Base-by-base conservation (phyloP, 2,888 invertebrate genomes). In the Anaspis maculata region DNA sequence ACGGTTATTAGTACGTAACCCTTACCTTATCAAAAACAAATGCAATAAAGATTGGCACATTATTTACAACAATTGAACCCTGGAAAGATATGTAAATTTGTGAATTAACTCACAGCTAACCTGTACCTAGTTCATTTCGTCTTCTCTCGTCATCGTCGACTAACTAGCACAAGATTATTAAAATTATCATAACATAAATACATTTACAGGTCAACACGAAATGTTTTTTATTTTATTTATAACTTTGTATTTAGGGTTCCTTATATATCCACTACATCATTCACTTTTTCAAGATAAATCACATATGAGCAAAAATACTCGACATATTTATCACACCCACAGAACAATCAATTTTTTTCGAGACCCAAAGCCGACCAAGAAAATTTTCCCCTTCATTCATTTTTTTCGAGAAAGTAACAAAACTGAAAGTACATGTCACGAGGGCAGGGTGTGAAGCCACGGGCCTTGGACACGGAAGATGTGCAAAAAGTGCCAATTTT, bases 1-100 rank as follows among this genome's bases (percentile, higher is more conserved):
- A n/a, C n/a, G n/a, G n/a, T n/a, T n/a, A n/a, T n/a, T 34, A 33
- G 29, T 37, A 37, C 37, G 30, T 33, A 37, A 37, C 30, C 32
- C 25, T 32, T 24, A 24, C 39, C 38, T 40, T 45, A 43, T 42
- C 32, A 39, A 47, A 54, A 52, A 54, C 52, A 54, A 56, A 57
- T 50, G 51, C 50, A 51, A 44, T 54, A 53, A 59, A 57, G 54
- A 62, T 65, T 66, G 66, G 66, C 66, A 66, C 66, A 66, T 63
- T 52, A 63, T 64, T 55, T 62, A 62, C 62, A 61, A 59, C 51
- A 56, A 58, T 62, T 56, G 57, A 60, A 67, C 67, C 66, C 66
- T 67, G 67, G 66, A 64, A 63, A 64, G 66, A 66, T 65, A 66
- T 66, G 66, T 64, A 61, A 59, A 55, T 60, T 39, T 39, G 58